Percentiles rank a stretch among this genome's conserved stretches.
Conservation (phyloP, 2,797 vertebrate species). For the Malacoctenus gilli region DNA sequence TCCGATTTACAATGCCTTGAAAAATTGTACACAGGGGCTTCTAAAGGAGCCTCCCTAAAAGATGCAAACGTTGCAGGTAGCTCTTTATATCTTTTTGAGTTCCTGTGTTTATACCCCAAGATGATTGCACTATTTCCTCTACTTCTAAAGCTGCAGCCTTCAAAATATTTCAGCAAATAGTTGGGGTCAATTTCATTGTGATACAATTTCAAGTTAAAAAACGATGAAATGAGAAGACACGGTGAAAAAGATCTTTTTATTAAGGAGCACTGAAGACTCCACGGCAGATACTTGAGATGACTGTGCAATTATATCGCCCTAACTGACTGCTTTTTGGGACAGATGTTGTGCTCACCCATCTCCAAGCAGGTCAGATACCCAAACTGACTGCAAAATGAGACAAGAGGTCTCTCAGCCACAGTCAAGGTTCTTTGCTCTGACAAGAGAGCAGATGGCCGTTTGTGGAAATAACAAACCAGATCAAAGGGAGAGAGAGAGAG, state of each 20-base stretch:
- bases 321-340: slow-evolving; percentile 52
- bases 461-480: slow-evolving; percentile 67
- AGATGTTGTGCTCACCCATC: slow-evolving; percentile 70
- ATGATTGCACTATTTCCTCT: too few species aligned
- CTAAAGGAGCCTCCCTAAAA: not conserved
- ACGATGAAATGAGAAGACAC: slow-evolving; percentile 9
- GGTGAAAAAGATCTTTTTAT: slow-evolving; percentile 5
- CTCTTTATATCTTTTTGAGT: too few species aligned
- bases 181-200: too few species aligned
- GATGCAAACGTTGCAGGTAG: not conserved
- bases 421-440: slow-evolving; percentile 70
- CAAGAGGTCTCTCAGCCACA: slow-evolving; percentile 67
- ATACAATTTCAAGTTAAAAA: too few species aligned
- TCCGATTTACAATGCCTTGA: not conserved
- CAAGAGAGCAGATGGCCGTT: slow-evolving; percentile 74
- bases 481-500: slow-evolving; percentile 46
- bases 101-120: too few species aligned
- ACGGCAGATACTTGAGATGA: slow-evolving; percentile 16
- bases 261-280: not conserved
- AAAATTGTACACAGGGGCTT: not conserved
- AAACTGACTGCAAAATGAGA: slow-evolving; percentile 71
- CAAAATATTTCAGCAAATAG: too few species aligned
- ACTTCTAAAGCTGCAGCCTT: too few species aligned
- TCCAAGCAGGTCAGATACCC: slow-evolving; percentile 65
- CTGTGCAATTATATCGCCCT: slow-evolving; percentile 40